Evolutionary conservation across 1,140 invertebrate species (phyloP), one percentile per base, ranked within the genome.

Genomic region (Habropoda laboriosa): DNA sequence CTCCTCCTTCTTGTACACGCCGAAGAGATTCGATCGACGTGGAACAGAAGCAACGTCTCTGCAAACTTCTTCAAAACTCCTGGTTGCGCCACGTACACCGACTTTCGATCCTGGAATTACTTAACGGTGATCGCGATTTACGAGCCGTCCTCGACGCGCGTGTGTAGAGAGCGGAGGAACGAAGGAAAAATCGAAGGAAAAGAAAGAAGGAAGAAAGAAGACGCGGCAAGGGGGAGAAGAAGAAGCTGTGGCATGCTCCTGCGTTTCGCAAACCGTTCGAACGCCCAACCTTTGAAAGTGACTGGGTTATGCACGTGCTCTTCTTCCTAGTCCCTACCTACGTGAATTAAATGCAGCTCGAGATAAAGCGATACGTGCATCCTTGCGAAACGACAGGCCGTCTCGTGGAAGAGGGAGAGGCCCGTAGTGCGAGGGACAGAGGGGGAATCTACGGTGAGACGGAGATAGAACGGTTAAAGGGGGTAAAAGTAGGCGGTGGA

Each of bases 271-370:
- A 86, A 86, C 83, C 61, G 70, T 75, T 82, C 76, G 83, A 82
- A 86, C 84, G 84, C 84, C 85, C 85, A 86, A 86, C 85, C 85
- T 86, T 86, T 86, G 77, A 86, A 86, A 86, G 85, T 86, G 85
- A 86, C 80, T 86, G 83, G 84, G 67, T 79, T 82, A 78, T 83
- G 81, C 84, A 86, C 84, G 84, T 86, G 84, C 77, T 80, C 84
- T 80, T 86, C 85, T 86, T 86, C 85, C 85, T 86, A 86, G 85
- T 86, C 85, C 66, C 74, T 86, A 79, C 83, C 82, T 85, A 86
- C 85, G 84, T 83, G 84, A 86, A 86, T 86, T 86, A 86, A 86
- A 83, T 86, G 83, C 85, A 61, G 71, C 76, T 30, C 66, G 76
- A 86, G 85, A 86, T 86, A 86, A 86, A 86, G 79, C 85, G 85